Evolutionary conservation across 2,797 vertebrate genomes (phyloP).

Genomic region (Hydrolagus colliei): DNA sequence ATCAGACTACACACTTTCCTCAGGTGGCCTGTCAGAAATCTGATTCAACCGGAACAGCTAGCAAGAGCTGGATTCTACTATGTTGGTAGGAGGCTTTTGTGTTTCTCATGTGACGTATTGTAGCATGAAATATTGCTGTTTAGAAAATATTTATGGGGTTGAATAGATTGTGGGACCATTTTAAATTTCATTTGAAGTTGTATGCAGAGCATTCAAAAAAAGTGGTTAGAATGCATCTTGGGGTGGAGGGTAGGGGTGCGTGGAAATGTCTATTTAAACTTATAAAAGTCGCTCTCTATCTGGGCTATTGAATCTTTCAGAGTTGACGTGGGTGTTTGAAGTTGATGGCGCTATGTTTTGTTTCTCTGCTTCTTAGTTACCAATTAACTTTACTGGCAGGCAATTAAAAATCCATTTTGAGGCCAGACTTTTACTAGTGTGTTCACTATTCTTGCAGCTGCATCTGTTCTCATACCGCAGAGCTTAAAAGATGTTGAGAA

Average conservation of each 20-base stretch:
- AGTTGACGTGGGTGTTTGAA: background rate
- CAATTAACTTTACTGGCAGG: background rate
- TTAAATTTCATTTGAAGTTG: no score
- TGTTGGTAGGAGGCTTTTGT: conserved; percentile 67
- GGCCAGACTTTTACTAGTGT: background rate
- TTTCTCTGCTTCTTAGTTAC: background rate
- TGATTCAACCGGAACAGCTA: conserved; percentile 83
- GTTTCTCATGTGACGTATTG: background rate
- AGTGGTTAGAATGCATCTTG: no score
- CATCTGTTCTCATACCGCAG: no score
- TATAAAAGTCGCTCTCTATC: no score
- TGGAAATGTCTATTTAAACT: background rate
- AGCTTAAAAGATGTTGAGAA: conserved; percentile 17
- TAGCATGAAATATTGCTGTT: background rate
- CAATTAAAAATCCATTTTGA: background rate
- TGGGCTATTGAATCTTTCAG: no score
- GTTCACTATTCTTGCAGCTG: background rate
- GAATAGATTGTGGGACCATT: background rate
- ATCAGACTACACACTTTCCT: conserved; percentile 81
- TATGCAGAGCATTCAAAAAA: no score
- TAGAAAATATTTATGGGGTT: background rate
- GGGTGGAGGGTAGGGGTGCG: background rate
- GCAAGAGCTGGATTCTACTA: conserved; percentile 95
- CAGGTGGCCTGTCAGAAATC: conserved; percentile 83
- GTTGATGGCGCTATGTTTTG: background rate